Base-by-base conservation (phyloP, 2,797 vertebrate species). In the Cossypha heuglini region DNA sequence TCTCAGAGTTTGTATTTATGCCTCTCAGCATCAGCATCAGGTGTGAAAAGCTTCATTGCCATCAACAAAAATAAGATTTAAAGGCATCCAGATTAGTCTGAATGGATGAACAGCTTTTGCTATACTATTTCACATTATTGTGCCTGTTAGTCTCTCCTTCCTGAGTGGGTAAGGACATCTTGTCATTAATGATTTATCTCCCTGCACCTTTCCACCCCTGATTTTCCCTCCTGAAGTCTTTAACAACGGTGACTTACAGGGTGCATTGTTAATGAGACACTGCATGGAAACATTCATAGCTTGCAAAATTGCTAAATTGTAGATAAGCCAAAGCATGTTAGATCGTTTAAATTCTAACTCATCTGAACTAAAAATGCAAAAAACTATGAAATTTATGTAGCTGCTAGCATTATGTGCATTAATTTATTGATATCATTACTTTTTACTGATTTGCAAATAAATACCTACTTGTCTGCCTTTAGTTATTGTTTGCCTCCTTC, bases 401-500 rank as follows among this genome's bases (percentile, higher is more conserved):
- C 22, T 54, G 6, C 51, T 42, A 51, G 40, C 57, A 62, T 33
- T 43, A 16, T 16, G 13, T 24, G 38, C 4, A 2, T 61, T 77
- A 6, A 55, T 66, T 37, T 29, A 69, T 17, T 20, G 5, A 52
- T 18, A n/a, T 2, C 0, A 29, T 64, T 49, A 20, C 9, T 72
- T 75, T 91, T 91, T 69, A 86, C 45, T 67, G 42, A 35, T 90
- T 87, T 59, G 19, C 17, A 74, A 92, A 93, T 68, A 92, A 94
- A 90, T 95, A 98, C 99, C 98, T 98, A 99, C 99, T 97, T 99
- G 98, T 98, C 97, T 98, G 59, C 99, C 98, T 58, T 99, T 99
- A 95, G 99, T 97, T 73, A 99, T 83, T 7, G 96, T 98, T 71
- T 99, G 98, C 63, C 99, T 98, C 95, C 98, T 99, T 95, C 92